These are phyloP conservation scores for Chrysolophus pictus DNA, from an alignment of 2,797 vertebrate genomes.

Conservation along the genomic window DNA sequence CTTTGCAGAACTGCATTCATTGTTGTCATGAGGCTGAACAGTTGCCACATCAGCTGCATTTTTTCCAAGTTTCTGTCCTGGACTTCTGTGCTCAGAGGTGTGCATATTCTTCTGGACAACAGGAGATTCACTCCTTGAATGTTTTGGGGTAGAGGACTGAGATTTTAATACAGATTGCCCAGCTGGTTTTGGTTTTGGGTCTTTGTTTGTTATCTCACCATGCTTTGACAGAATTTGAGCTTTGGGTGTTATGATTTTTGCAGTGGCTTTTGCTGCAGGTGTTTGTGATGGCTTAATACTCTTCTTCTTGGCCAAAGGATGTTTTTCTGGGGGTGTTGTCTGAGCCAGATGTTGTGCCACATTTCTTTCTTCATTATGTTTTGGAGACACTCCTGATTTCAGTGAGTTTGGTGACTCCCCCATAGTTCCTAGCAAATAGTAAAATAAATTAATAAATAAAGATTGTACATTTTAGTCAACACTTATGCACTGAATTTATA, in stretches of 20 bases:
- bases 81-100: constrained; percentile 16
- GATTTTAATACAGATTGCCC: constrained; percentile 77
- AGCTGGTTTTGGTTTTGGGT: constrained; percentile 82
- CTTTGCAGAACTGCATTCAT: constrained; percentile 41
- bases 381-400: constrained; percentile 86
- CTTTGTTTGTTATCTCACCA: constrained; percentile 75
- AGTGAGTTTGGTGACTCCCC: constrained; percentile 78
- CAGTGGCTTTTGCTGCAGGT: constrained; percentile 76
- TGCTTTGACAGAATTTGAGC: constrained; percentile 76
- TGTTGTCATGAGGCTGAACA: constrained; percentile 20
- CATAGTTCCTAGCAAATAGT: constrained; percentile 81
- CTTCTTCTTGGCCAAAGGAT: constrained; percentile 82
- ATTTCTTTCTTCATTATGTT: constrained; percentile 87
- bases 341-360: constrained; percentile 73
- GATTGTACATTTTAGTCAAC: neutral
- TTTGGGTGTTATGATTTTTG: constrained; percentile 80
- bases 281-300: constrained; percentile 76
- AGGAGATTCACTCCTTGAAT: constrained; percentile 76
- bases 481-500: neutral
- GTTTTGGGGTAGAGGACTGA: constrained; percentile 77
- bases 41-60: neutral
- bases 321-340: constrained; percentile 68
- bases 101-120: constrained; percentile 76
- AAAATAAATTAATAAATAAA: constrained; percentile 26
- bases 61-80: constrained; percentile 55